A percentile compares a stretch with the other conserved stretches of the same genome.
These are phyloP conservation scores for Drosophila orosa DNA, from an alignment of 1,140 invertebrate species.

Conservation along the genomic window DNA sequence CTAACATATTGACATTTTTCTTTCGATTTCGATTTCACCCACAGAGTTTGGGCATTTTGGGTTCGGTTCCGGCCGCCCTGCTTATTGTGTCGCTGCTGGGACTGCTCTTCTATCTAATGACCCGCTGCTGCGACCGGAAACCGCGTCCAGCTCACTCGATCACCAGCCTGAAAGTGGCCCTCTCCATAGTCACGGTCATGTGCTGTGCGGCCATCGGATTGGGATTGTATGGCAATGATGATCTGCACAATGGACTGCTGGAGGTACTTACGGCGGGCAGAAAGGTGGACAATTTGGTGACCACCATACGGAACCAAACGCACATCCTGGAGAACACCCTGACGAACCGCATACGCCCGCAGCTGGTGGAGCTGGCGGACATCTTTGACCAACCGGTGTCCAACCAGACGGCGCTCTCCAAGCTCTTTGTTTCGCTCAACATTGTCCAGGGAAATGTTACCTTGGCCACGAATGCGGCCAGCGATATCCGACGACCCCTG, in stretches of 20 bases:
- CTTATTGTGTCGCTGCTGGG: conserved; percentile 94
- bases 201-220: conserved; percentile 91
- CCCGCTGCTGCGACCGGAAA: conserved; percentile 96
- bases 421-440: conserved; percentile 88
- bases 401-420: conserved; percentile 89
- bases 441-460: conserved; percentile 89
- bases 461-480: conserved; percentile 88
- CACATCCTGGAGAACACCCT: conserved; percentile 87
- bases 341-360: conserved; percentile 88
- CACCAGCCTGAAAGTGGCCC: conserved; percentile 91
- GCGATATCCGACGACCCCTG: conserved; percentile 90
- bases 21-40: not conserved
- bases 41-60: conserved; percentile 95
- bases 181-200: conserved; percentile 93
- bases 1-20: not conserved
- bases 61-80: conserved; percentile 94
- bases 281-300: conserved; percentile 90
- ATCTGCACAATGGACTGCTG: conserved; percentile 94
- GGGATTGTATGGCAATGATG: conserved; percentile 91
- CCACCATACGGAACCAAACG: conserved; percentile 91
- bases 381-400: conserved; percentile 90
- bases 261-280: conserved; percentile 91
- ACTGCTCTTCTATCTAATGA: conserved; percentile 94
- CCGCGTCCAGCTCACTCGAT: conserved; percentile 93
- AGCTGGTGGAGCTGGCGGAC: conserved; percentile 89